phyloP scores from a whole-genome alignment of 35 echinoderm and acorn worm species.

The Chiridota heheva region DNA sequence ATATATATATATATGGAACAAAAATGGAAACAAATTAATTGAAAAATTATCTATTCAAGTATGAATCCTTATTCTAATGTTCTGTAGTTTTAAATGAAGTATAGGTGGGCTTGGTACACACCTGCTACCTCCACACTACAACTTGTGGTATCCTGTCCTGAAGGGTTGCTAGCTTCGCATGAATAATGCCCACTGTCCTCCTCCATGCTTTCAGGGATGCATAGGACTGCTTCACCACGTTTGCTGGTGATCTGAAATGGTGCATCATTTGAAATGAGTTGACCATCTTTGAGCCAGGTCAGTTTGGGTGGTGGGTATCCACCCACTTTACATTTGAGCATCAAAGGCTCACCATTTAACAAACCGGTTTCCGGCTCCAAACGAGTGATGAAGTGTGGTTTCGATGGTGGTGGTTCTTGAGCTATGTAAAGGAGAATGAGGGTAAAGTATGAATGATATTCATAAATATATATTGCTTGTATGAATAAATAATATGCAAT shows the following conservation, averaged over 20 bases:
- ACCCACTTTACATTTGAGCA: conserved; percentile 47
- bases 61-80: too few relatives aligned
- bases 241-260: conserved; percentile 51
- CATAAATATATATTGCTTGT: not conserved
- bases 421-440: not conserved
- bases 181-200: conserved; percentile 16
- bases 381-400: conserved; percentile 3
- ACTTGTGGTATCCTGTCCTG: conserved; percentile 17
- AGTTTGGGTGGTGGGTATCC: conserved; percentile 60
- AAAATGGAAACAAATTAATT: too few relatives aligned
- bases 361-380: conserved; percentile 20
- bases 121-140: not conserved
- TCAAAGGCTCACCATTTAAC: conserved; percentile 40
- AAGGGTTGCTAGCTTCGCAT: conserved; percentile 17
- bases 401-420: conserved; percentile 11
- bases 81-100: too few relatives aligned
- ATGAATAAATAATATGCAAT: too few relatives aligned
- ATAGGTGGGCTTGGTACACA: not conserved
- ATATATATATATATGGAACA: too few relatives aligned
- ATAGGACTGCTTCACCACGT: conserved; percentile 53
- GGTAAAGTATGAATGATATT: not conserved
- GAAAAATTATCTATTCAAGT: too few relatives aligned
- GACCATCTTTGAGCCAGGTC: conserved; percentile 79
- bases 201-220: conserved; percentile 41
- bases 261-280: conserved; percentile 29